These are phyloP conservation scores for Hemicordylus capensis DNA, from an alignment of 2,113 vertebrate genomes.

Conservation along the genomic window DNA sequence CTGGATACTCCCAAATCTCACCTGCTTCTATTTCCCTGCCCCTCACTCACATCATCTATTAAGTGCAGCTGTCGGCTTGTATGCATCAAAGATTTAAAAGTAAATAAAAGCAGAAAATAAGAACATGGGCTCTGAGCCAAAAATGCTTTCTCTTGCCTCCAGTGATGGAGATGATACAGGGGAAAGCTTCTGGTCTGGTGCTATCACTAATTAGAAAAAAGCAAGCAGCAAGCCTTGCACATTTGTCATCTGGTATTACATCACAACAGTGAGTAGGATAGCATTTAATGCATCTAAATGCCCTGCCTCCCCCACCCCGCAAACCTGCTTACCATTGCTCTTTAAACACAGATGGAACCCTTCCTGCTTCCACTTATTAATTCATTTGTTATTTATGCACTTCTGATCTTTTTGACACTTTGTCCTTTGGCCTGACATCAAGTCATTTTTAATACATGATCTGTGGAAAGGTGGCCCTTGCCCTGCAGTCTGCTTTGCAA, in stretches of 20 bases:
- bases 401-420: conserved; percentile 70
- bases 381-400: conserved; percentile 74
- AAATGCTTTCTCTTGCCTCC: conserved; percentile 30
- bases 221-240: neutral
- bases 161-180: neutral
- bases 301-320: conserved; percentile 52
- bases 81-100: conserved; percentile 17
- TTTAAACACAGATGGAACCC: conserved; percentile 72
- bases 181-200: conserved; percentile 25
- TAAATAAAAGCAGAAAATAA: conserved; percentile 38
- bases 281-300: conserved; percentile 61
- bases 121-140: conserved; percentile 35
- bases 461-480: conserved; percentile 73
- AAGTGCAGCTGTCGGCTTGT: neutral
- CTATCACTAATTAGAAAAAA: neutral
- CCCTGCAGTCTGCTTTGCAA: conserved; percentile 69
- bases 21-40: neutral
- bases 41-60: neutral
- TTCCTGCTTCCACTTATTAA: conserved; percentile 68
- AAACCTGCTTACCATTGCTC: conserved; percentile 65
- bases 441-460: conserved; percentile 76
- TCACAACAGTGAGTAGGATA: conserved; percentile 37
- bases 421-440: conserved; percentile 68
- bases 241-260: conserved; percentile 47
- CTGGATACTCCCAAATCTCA: neutral